phyloP scores from a whole-genome alignment of 2,113 vertebrate genomes.

The Turnix velox region DNA sequence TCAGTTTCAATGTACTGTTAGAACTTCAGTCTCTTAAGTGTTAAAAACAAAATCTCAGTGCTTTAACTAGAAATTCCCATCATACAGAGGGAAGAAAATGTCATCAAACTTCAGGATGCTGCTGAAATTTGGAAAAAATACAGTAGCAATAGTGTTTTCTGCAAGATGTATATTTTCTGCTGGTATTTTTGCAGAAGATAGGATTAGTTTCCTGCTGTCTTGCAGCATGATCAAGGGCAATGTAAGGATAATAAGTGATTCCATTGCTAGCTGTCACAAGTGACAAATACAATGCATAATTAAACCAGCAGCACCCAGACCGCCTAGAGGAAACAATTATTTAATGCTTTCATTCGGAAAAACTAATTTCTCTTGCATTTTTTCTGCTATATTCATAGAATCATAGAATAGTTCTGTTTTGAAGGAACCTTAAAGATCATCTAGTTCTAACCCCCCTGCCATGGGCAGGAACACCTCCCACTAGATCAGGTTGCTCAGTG shows the following conservation, averaged over 20 bases:
- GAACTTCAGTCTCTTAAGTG: not conserved
- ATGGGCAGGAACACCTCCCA: no score
- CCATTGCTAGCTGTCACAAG: not conserved
- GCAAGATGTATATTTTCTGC: not conserved
- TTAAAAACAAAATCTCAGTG: not conserved
- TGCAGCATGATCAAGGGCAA: not conserved
- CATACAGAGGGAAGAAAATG: not conserved
- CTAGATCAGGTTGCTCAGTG: no score
- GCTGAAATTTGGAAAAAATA: not conserved
- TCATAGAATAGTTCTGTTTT: no score
- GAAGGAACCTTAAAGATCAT: no score
- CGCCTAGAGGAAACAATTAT: constrained; percentile 27
- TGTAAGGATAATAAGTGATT: not conserved
- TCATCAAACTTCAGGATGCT: not conserved
- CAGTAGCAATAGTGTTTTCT: not conserved
- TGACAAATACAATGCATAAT: constrained; percentile 50
- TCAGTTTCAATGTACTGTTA: not conserved
- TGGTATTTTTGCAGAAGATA: not conserved
- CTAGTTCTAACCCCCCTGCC: no score
- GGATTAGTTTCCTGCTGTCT: constrained; percentile 21
- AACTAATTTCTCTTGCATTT: not conserved
- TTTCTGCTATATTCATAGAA: no score
- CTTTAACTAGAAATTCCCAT: not conserved
- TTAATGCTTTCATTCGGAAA: constrained; percentile 16
- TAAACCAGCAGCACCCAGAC: not conserved